Conservation (phyloP, 1,140 invertebrate species). For the Grapholita molesta region DNA sequence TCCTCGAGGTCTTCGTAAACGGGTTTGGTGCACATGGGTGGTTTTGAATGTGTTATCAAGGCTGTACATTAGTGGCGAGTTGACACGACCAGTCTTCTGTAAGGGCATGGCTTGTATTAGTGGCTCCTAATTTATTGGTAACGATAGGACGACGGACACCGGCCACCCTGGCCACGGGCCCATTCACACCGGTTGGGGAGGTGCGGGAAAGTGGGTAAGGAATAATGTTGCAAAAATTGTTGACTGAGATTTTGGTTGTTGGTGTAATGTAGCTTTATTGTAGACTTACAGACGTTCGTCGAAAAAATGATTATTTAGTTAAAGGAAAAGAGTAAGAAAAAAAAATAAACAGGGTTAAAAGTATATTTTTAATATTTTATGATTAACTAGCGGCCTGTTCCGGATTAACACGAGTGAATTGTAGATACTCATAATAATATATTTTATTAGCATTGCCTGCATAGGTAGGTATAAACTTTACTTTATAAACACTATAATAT, state of each 20-base stretch:
- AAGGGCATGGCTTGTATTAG: constrained; percentile 72
- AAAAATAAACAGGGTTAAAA: too few relatives aligned
- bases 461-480: too few relatives aligned
- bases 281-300: too few relatives aligned
- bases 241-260: background rate
- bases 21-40: constrained; percentile 60
- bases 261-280: background rate
- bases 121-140: constrained; percentile 75
- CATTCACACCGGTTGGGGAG: constrained; percentile 63
- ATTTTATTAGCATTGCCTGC: too few relatives aligned
- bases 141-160: constrained; percentile 73
- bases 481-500: too few relatives aligned
- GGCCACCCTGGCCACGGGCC: constrained; percentile 68
- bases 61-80: constrained; percentile 71
- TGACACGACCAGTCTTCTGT: constrained; percentile 75
- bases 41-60: constrained; percentile 68
- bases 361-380: too few relatives aligned
- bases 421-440: too few relatives aligned
- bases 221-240: background rate
- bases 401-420: too few relatives aligned
- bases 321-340: too few relatives aligned
- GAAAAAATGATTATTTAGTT: too few relatives aligned
- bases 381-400: too few relatives aligned
- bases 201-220: constrained; percentile 20
- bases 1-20: constrained; percentile 40